Base-by-base conservation (phyloP, 2,113 vertebrate species). In the Rousettus leschenaultii region DNA sequence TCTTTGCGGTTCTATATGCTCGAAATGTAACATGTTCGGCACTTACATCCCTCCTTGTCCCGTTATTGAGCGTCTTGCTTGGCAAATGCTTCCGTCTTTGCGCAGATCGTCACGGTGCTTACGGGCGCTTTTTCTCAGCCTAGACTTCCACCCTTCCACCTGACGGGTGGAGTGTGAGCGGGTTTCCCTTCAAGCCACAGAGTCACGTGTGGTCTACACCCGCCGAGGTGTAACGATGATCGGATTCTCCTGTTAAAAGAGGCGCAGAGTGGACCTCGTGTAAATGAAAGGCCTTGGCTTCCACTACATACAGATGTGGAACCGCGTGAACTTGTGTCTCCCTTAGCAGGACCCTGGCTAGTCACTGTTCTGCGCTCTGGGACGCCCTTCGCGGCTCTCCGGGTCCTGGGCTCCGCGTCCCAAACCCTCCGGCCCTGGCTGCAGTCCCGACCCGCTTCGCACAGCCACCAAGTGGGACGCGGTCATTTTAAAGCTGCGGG, bases 151-250 rank as follows among this genome's bases (percentile, higher is more conserved):
- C 43, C 89, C 68, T 97, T 92, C 95, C 79, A 18, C 92, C 86
- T 61, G 79, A 61, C 2, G 8, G 75, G 61, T 63, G 73, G 86
- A 63, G 48, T 68, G 51, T 63, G 66, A 90, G 14, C 68, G 35
- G 82, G 82, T 91, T 96, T 97, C 95, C 89, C 93, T 95, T 89
- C 77, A 51, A 88, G 73, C 66, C 38, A 68, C 91, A 91, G 89
- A 96, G 59, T 59, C 91, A 78, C 92, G 40, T 40, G 51, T 59
- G 63, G 91, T 78, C 73, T 40, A 40, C 78, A 83, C 48, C 55
- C 59, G 66, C 73, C 80, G 65, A 73, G 38, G 51, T 66, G 0
- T 70, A 51, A 84, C 70, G 71, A 70, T 65, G 55, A 73, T 59
- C 55, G 75, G 48, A 71, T 77, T 78, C 86, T 96, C 88, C 57